phyloP scores from a whole-genome alignment of 2,888 invertebrate genomes.

The Mycogona germanica region DNA sequence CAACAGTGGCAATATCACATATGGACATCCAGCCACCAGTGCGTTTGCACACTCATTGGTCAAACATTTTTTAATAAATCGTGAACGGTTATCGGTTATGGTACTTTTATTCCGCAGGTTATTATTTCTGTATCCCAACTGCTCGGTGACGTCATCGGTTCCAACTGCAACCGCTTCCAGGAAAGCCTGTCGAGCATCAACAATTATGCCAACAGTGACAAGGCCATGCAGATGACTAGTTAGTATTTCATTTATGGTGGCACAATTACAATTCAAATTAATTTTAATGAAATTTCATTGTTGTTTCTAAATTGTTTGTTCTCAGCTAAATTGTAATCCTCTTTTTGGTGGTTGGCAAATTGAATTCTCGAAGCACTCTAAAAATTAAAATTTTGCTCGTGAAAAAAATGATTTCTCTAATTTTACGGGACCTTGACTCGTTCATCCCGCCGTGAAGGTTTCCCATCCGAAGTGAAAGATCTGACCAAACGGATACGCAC shows the following conservation, averaged over 20 bases:
- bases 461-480: slow-evolving; percentile 84
- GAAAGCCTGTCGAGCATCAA: slow-evolving; percentile 85
- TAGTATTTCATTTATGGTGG: slow-evolving; percentile 25
- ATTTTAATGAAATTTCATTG: slow-evolving; percentile 14
- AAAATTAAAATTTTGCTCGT: no score
- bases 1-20: no score
- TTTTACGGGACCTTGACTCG: no score
- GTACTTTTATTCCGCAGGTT: no score
- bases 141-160: slow-evolving; percentile 74
- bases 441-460: slow-evolving; percentile 45
- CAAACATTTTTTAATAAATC: not conserved
- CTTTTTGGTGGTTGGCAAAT: no score
- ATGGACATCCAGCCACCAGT: no score
- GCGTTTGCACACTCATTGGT: no score
- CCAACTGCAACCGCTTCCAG: slow-evolving; percentile 89
- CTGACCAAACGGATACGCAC: slow-evolving; percentile 84
- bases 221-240: slow-evolving; percentile 87
- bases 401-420: no score
- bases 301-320: not conserved
- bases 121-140: slow-evolving; percentile 92
- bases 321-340: no score
- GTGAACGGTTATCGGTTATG: no score
- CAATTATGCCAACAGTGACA: slow-evolving; percentile 83
- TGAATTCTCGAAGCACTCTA: no score
- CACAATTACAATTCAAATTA: not conserved